phyloP scores from a whole-genome alignment of 2,888 invertebrate species.

The Drosophila niveifrons region DNA sequence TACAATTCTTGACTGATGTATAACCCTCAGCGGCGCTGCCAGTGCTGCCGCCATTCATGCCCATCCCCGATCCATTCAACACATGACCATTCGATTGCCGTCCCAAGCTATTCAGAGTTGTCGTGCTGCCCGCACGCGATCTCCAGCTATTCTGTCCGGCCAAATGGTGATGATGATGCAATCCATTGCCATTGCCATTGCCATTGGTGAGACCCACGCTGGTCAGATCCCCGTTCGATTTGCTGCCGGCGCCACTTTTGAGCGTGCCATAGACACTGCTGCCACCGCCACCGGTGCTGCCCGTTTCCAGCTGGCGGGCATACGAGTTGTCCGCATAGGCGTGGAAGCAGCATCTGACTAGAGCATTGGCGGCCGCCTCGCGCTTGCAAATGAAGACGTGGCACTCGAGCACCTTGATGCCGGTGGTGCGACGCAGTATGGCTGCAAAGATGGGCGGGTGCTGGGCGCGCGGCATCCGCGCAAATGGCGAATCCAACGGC shows the following conservation, averaged over 20 bases:
- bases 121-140: conserved; percentile 87
- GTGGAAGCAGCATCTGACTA: conserved; percentile 98
- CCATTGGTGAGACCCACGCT: conserved; percentile 78
- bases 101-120: conserved; percentile 87
- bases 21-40: conserved; percentile 85
- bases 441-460: conserved; percentile 99
- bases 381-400: conserved; percentile 99
- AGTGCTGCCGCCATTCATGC: conserved; percentile 78
- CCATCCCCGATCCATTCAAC: conserved; percentile 72
- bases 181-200: conserved; percentile 79
- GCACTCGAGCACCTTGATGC: conserved; percentile 99
- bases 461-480: conserved; percentile 94
- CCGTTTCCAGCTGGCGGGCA: conserved; percentile 92
- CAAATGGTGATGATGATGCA: conserved; percentile 68
- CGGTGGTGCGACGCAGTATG: conserved; percentile 96
- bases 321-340: conserved; percentile 98
- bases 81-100: conserved; percentile 84
- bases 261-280: conserved; percentile 87
- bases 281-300: conserved; percentile 85
- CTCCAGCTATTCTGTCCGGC: conserved; percentile 86
- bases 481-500: conserved; percentile 98
- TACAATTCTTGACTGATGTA: conserved; percentile 85
- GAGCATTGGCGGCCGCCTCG: conserved; percentile 98
- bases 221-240: conserved; percentile 84
- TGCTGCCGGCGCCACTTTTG: conserved; percentile 84